A percentile compares a stretch with the other conserved stretches of the same genome.
Conservation (phyloP, 2,888 invertebrate genomes). For the Chalcosyrphus nemorum region DNA sequence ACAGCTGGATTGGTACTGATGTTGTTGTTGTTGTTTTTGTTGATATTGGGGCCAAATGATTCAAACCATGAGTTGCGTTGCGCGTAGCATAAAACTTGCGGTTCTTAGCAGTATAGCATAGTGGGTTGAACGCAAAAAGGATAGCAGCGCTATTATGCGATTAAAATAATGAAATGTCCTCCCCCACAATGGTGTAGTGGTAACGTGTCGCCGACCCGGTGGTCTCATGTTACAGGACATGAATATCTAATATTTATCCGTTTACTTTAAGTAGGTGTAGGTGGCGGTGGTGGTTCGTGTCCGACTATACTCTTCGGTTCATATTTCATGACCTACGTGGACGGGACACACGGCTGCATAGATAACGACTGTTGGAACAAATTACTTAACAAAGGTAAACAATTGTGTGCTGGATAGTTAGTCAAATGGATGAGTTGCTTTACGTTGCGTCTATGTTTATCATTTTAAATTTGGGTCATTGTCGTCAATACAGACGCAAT, state of each 20-base stretch:
- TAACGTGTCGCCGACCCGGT: background rate
- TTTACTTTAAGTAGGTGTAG: slow-evolving; percentile 22
- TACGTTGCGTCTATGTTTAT: slow-evolving; percentile 19
- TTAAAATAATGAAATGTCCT: slow-evolving; percentile 52
- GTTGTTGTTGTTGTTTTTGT: slow-evolving; percentile 3
- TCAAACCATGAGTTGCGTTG: slow-evolving; percentile 9
- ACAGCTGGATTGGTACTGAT: slow-evolving; percentile 25
- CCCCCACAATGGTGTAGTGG: background rate
- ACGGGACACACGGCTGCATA: slow-evolving; percentile 1
- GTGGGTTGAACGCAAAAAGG: too few species aligned
- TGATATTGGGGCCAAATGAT: background rate
- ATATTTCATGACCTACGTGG: slow-evolving; percentile 14
- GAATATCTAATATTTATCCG: slow-evolving; percentile 59
- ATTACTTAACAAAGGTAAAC: slow-evolving; percentile 47
- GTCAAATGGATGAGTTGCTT: background rate
- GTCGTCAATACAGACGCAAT: too few species aligned
- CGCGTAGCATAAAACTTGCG: slow-evolving; percentile 25
- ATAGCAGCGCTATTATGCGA: slow-evolving; percentile 21
- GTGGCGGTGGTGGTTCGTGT: background rate
- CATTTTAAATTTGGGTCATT: slow-evolving; percentile 9
- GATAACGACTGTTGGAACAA: slow-evolving; percentile 31
- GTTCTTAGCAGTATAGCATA: background rate
- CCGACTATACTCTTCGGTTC: background rate
- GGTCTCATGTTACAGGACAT: slow-evolving; percentile 48
- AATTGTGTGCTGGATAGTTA: background rate